A percentile compares a stretch with the other conserved stretches of the same genome.
These are phyloP conservation scores for Drosophila ananassae DNA, from an alignment of 1,140 invertebrate species.

Conservation along the genomic window DNA sequence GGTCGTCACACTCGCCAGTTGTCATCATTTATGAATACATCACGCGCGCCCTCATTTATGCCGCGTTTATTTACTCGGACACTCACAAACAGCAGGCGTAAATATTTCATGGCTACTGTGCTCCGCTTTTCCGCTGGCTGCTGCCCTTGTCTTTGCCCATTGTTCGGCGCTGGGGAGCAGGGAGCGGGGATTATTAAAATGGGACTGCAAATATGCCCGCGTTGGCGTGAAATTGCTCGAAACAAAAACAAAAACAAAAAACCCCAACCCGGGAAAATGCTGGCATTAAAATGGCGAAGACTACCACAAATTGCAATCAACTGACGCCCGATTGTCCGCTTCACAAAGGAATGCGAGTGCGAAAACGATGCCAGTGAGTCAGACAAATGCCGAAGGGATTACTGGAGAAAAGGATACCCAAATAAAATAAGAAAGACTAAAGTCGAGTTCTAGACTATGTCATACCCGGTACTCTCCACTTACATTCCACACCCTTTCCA, in stretches of 20 bases:
- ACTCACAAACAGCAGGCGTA: conserved; percentile 32
- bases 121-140: conserved; percentile 16
- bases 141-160: conserved; percentile 14
- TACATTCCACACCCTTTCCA: too few species aligned
- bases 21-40: conserved; percentile 53
- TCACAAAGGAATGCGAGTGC: conserved; percentile 21
- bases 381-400: conserved; percentile 33
- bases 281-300: conserved; percentile 22
- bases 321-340: conserved; percentile 16
- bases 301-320: conserved; percentile 47
- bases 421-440: background rate
- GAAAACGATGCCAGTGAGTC: conserved; percentile 6
- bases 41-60: conserved; percentile 59
- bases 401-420: conserved; percentile 7
- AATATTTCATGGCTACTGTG: conserved; percentile 51
- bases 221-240: conserved; percentile 46
- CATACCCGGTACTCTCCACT: too few species aligned
- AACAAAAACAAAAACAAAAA: conserved; percentile 24
- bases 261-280: background rate
- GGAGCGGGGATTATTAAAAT: conserved; percentile 48
- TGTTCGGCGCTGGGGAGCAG: conserved; percentile 27
- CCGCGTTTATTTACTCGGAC: conserved; percentile 50
- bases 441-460: too few species aligned
- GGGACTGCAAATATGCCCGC: conserved; percentile 47
- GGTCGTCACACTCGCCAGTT: conserved; percentile 27